These are phyloP conservation scores for Rapana venosa DNA, from an alignment of 2,888 invertebrate species.

Conservation along the genomic window DNA sequence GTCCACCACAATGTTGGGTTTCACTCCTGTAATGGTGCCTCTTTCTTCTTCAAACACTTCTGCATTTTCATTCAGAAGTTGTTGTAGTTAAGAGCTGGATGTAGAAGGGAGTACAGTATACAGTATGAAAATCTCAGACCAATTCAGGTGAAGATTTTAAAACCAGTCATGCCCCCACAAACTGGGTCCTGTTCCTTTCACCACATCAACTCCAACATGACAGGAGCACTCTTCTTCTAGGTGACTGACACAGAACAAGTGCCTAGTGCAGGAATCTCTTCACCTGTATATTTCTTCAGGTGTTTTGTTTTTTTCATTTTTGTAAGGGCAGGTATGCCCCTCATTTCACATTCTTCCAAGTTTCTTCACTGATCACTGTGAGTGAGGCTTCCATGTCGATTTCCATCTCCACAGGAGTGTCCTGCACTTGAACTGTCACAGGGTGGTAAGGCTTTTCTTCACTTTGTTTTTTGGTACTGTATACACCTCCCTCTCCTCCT, in stretches of 20 bases:
- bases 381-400: conserved; percentile 46
- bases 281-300: conserved; percentile 43
- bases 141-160: conserved; percentile 35
- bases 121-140: conserved; percentile 39
- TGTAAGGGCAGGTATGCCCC: conserved; percentile 15
- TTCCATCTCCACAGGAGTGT: conserved; percentile 29
- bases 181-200: conserved; percentile 38
- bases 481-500: neutral
- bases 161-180: conserved; percentile 46
- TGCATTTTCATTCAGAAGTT: conserved; percentile 24
- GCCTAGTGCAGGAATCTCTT: conserved; percentile 30
- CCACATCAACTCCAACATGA: conserved; percentile 25
- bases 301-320: neutral
- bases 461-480: neutral
- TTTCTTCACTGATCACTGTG: conserved; percentile 37
- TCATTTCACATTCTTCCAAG: neutral
- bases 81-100: neutral
- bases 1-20: conserved; percentile 41
- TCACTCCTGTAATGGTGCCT: conserved; percentile 38
- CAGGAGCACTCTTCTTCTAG: conserved; percentile 24
- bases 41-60: conserved; percentile 42
- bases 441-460: conserved; percentile 2
- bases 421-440: conserved; percentile 23
- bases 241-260: conserved; percentile 11
- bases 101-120: neutral